Base-by-base conservation (phyloP, 2,888 invertebrate genomes). In the Habrosyne pyritoides region DNA sequence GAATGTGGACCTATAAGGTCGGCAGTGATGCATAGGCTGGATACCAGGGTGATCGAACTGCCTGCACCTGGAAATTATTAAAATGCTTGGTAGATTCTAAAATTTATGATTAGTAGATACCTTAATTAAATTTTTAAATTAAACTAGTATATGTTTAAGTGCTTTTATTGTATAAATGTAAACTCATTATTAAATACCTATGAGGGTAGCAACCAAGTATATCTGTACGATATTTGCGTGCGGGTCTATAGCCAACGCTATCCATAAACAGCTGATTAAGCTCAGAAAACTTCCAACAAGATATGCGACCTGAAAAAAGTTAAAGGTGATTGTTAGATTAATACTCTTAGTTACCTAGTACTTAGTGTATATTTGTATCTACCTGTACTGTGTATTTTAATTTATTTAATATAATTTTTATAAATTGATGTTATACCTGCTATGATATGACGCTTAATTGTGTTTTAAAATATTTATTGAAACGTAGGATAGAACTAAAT, bases 1-100 rank as follows among this genome's bases (percentile, higher is more conserved):
- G 96, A 96, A 84, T 98, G 96, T 2, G 95, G 93, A 46, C 97
- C 98, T 66, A 98, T 98, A 70, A 98, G 93, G 84, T 98, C 97
- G 0, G 98, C 97, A 0, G 98, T 98, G 60, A 98, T 94, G 63
- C 97, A 96, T 49, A 99, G 91, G 73, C 98, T 97, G 47, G 97
- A 97, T 2, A 99, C 96, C 77, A 98, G 94, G 53, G 98, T 96
- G 33, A 97, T 95, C 0, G 98, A 96, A 78, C 97, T 96, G 26
- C 97, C 97, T 42, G 96, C 94, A 57, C 98, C 96, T 91, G 81
- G 24, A 75, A 78, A 42, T 33, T 26, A 21, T 54, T 30, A 58
- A 12, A 42, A 8, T 18, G 8, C 0, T 42, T 18, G 7, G 18
- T 18, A n/a, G n/a, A n/a, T n/a, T n/a, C n/a, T n/a, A n/a, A n/a